Evolutionary conservation across 2,888 invertebrate genomes (phyloP), one percentile per base, ranked within the genome.

Genomic region (Meteorus cinctellus): DNA sequence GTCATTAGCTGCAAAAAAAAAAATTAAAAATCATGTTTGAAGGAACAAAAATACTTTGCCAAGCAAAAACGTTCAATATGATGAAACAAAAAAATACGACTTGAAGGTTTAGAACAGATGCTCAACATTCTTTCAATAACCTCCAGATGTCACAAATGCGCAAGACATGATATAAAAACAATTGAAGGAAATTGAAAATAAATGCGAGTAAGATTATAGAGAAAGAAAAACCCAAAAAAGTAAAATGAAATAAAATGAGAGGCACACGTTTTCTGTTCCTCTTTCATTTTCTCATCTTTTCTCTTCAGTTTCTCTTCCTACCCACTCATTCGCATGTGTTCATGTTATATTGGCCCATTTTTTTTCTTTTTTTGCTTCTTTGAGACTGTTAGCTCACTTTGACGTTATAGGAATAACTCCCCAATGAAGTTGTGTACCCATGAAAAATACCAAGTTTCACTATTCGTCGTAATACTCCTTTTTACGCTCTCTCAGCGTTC

Each of bases 1-100:
- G 60, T 87, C 86, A 79, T 85, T 85, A 10, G 78, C 89, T 89
- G 81, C 41, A 83, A 83, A 62, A 67, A 59, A 55, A 34, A 73
- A 2, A 36, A 48, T 72, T 31, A n/a, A 31, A 69, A 63, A 63
- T 55, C 55, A 27, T 36, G 48, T 24, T 60, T 59, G 41, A 41
- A 41, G 41, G 6, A 41, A 41, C 41, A 12, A 41, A 41, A 41
- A 12, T 41, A 34, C 41, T 41, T 41, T 41, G 41, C 12, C 41
- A 41, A 41, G 8, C 4, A 41, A 41, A 41, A 41, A 12, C 0
- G 12, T 34, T 6, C 41, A 48, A 31, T 14, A 27, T 67, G 8
- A 12, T 8, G 41, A 41, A 41, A 41, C 8, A 41, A 41, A 41
- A 41, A 41, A 41, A 2, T 8, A 1, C 5, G 55, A 55, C 55